Evolutionary conservation across 2,113 vertebrate species (phyloP).

Genomic region (Campylomormyrus tamandua): DNA sequence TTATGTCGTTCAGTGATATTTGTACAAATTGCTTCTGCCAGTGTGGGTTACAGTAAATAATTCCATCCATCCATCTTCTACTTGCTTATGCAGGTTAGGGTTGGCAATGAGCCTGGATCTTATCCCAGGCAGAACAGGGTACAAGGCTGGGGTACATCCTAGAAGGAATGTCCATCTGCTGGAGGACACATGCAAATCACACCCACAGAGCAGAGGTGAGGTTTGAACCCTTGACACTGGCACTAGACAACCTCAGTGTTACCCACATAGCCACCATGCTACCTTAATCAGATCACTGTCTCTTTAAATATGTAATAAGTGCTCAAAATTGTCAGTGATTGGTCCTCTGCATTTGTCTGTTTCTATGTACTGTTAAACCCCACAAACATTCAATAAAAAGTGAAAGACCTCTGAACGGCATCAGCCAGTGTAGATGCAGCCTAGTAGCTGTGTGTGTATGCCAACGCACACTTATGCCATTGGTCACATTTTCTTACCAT

Average conservation of each 20-base stretch:
- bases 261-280: neutral
- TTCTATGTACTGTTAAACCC: neutral
- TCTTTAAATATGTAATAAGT: neutral
- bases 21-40: neutral
- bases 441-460: neutral
- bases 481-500: slow-evolving; percentile 34
- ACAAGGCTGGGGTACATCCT: neutral
- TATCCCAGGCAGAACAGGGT: neutral
- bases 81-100: neutral
- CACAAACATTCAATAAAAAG: neutral
- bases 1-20: neutral
- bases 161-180: neutral
- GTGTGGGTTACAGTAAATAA: neutral
- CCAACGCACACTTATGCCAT: neutral
- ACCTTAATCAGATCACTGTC: neutral
- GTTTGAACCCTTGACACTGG: neutral
- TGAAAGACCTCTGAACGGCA: neutral
- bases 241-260: neutral
- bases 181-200: neutral
- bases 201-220: neutral
- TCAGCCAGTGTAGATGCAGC: neutral
- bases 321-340: neutral
- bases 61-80: neutral
- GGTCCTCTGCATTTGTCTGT: neutral
- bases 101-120: neutral